These are phyloP conservation scores for Drosophila oshimai DNA, from an alignment of 1,140 invertebrate genomes.

Conservation along the genomic window DNA sequence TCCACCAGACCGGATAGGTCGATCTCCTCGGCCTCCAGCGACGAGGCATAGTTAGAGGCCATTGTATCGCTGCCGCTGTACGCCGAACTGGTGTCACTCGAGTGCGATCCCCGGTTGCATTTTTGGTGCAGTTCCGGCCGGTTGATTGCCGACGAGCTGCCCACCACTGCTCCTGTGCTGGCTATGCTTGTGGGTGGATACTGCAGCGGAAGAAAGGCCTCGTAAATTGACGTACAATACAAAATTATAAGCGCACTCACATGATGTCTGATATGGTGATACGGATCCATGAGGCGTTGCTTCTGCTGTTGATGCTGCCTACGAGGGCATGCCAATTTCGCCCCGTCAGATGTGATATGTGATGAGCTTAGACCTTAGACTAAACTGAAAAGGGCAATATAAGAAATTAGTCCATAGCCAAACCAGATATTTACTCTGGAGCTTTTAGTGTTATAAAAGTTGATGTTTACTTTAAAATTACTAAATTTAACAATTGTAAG, in stretches of 20 bases:
- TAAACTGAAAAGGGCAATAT: neutral
- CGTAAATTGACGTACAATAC: constrained; percentile 30
- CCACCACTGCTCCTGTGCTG: constrained; percentile 36
- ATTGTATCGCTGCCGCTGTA: constrained; percentile 98
- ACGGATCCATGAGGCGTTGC: constrained; percentile 74
- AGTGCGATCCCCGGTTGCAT: constrained; percentile 92
- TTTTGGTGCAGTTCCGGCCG: constrained; percentile 89
- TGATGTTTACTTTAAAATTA: too few relatives aligned
- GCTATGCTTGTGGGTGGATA: constrained; percentile 70
- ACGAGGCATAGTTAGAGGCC: constrained; percentile 94
- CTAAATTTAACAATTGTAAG: too few relatives aligned
- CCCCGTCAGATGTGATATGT: constrained; percentile 2
- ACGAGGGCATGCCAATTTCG: constrained; percentile 46
- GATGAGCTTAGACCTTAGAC: neutral
- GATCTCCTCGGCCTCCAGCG: constrained; percentile 93
- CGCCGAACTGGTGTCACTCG: constrained; percentile 96
- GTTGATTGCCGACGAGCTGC: constrained; percentile 40
- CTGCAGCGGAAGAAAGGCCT: constrained; percentile 2
- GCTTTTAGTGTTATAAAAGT: too few relatives aligned
- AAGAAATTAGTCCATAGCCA: neutral
- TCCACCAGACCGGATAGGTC: constrained; percentile 96
- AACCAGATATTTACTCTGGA: too few relatives aligned
- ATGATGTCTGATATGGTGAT: constrained; percentile 82
- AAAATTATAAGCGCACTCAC: constrained; percentile 42
- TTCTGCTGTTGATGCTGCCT: constrained; percentile 33